Evolutionary conservation across 1,140 invertebrate genomes (phyloP), one percentile per base, ranked within the genome.

Genomic region (Plectrocnemia conspersa): DNA sequence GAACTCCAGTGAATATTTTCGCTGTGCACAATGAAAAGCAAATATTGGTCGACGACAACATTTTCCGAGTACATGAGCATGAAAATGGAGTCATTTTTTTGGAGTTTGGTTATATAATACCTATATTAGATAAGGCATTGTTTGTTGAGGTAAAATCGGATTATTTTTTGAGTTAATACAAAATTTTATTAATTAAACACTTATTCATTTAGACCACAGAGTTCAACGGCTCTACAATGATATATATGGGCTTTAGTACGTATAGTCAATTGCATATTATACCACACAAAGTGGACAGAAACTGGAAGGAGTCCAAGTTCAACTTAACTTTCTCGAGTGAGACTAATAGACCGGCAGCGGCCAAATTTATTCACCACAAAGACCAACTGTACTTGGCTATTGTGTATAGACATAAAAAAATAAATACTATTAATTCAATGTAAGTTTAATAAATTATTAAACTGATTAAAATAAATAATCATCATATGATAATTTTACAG

Each of bases 401-500:
- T 32, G 13, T 60, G n/a, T 60, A 60, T 27, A 18, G 35, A 18
- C 49, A 52, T 22, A 47, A 27, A 40, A 46, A 40, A 23, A 25
- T 47, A 3, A 40, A 36, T 9, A 55, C 13, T 29, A 35, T 19
- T 27, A 24, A 52, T 25, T 60, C 58, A 25, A 56, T 60, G 58
- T 60, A 35, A 56, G 58, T 33, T n/a, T 23, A 19, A 4, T 23
- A 4, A 18, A 3, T 40, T 40, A 15, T 40, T 36, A 42, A 13
- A 45, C 25, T 27, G 29, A 27, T 42, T 2, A 13, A 27, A 23
- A 3, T 27, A 18, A 40, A 5, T 40, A 19, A 18, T 13, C 13
- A 15, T 36, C 16, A 5, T 36, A 36, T 13, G 13, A 5, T n/a
- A n/a, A 11, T 44, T 52, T 56, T 58, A 2, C 48, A 71, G 69